Percentiles rank a stretch among this genome's conserved stretches.
Conservation (phyloP, 2,113 vertebrate genomes). For the Mugil cephalus region DNA sequence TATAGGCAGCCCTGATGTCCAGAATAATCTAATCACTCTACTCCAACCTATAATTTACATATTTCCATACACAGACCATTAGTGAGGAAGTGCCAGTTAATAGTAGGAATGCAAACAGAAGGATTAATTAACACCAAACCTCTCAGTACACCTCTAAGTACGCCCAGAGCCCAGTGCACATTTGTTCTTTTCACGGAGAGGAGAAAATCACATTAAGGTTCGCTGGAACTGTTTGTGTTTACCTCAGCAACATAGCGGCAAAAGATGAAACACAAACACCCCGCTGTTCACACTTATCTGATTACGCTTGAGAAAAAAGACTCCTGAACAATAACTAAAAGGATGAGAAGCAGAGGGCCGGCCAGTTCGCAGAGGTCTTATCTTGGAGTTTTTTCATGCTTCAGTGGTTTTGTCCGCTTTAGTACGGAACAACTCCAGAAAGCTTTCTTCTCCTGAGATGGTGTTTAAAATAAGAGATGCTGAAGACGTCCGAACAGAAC, state of each 20-base stretch:
- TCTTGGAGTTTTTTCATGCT: slow-evolving; percentile 30
- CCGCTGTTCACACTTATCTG: slow-evolving; percentile 49
- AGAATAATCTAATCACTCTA: not conserved
- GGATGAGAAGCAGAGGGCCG: slow-evolving; percentile 19
- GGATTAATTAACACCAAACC: not conserved
- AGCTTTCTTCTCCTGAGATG: slow-evolving; percentile 5
- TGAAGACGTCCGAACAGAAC: slow-evolving; percentile 32
- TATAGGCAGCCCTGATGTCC: not conserved
- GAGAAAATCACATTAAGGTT: slow-evolving; percentile 48
- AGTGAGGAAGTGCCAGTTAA: not conserved
- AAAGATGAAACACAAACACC: slow-evolving; percentile 10
- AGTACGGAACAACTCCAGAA: slow-evolving; percentile 19
- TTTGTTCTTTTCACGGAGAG: slow-evolving; percentile 35
- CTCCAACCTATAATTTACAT: too few relatives aligned
- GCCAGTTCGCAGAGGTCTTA: slow-evolving; percentile 21
- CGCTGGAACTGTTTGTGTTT: slow-evolving; percentile 55
- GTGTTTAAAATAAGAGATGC: slow-evolving; percentile 35
- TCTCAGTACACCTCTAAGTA: slow-evolving; percentile 2
- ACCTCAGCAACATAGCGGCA: slow-evolving; percentile 20
- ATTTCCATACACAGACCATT: not conserved
- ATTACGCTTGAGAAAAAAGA: slow-evolving; percentile 43
- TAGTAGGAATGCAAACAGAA: not conserved
- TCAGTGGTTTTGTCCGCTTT: slow-evolving; percentile 56
- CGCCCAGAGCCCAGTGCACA: slow-evolving; percentile 6
- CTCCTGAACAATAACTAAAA: slow-evolving; percentile 27